Percentiles rank a stretch among this genome's conserved stretches.
Conservation (phyloP, 2,888 invertebrate genomes). For the Rhogogaster chlorosoma region DNA sequence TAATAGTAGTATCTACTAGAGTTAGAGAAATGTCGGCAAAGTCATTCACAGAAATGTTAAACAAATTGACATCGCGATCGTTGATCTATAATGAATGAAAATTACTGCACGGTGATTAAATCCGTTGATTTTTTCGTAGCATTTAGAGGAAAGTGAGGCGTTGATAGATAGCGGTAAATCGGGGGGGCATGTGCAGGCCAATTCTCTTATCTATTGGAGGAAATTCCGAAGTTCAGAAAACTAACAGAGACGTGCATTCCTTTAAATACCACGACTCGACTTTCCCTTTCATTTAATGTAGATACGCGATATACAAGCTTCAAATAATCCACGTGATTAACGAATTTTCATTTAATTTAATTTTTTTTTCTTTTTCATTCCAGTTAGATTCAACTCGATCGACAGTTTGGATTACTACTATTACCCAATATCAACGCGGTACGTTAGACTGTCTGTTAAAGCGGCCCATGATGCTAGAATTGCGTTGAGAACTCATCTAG, state of each 20-base stretch:
- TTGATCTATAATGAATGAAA: background rate
- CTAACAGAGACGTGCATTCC: background rate
- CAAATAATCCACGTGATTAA: background rate
- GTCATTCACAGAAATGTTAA: slow-evolving; percentile 17
- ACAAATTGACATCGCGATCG: background rate
- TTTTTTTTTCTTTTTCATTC: too few relatives aligned
- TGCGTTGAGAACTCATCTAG: slow-evolving; percentile 66
- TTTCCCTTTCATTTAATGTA: background rate
- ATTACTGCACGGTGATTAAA: too few relatives aligned
- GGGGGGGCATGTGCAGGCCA: background rate
- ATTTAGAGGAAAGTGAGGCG: background rate
- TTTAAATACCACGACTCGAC: background rate
- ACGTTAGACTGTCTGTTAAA: slow-evolving; percentile 61
- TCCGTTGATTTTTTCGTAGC: background rate
- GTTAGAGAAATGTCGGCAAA: background rate
- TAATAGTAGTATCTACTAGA: background rate
- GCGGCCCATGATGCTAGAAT: slow-evolving; percentile 68
- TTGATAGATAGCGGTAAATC: background rate
- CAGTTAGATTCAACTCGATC: slow-evolving; percentile 65
- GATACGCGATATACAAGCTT: background rate
- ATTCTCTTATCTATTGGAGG: background rate
- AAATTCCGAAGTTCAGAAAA: background rate
- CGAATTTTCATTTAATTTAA: background rate
- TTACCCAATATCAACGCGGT: slow-evolving; percentile 65
- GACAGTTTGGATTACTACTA: slow-evolving; percentile 66